A percentile compares a stretch with the other conserved stretches of the same genome.
Conservation (phyloP, 23 tunicate genomes). For the Trididemnum clinides region DNA sequence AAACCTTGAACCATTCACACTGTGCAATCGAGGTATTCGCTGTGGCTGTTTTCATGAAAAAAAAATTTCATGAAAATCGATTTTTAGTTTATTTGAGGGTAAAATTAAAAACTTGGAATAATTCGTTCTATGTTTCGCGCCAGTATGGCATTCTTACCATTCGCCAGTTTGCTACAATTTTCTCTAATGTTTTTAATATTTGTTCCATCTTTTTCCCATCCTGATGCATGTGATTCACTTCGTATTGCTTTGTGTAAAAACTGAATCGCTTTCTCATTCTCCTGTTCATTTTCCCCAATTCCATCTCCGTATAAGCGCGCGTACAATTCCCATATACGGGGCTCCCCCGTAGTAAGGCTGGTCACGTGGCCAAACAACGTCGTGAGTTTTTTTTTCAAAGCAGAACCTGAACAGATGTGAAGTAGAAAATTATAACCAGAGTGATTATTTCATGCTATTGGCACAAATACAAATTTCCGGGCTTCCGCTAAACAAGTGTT, state of each 20-base stretch:
- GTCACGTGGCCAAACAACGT: conserved; percentile 73
- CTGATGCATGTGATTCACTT: conserved; percentile 37
- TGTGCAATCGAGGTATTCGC: too few species aligned
- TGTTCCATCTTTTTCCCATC: conserved; percentile 72
- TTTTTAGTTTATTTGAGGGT: too few species aligned
- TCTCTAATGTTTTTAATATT: conserved; percentile 11
- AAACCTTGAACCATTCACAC: too few species aligned
- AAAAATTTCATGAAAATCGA: too few species aligned
- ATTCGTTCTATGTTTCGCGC: too few species aligned
- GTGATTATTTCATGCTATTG: too few species aligned
- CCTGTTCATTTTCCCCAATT: conserved; percentile 3
- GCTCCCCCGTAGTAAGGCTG: conserved; percentile 42
- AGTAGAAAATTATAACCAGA: too few species aligned
- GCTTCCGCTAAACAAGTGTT: too few species aligned
- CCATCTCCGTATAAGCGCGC: conserved; percentile 52
- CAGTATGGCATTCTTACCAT: too few species aligned
- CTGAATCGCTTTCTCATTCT: conserved; percentile 61
- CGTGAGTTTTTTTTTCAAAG: conserved; percentile 31
- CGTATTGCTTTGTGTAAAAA: conserved; percentile 62
- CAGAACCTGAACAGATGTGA: conserved; percentile 50
- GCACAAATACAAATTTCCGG: too few species aligned
- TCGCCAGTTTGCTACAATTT: background rate
- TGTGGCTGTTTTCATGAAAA: too few species aligned
- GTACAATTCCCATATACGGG: conserved; percentile 63
- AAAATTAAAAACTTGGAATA: too few species aligned